A percentile compares a stretch with the other conserved stretches of the same genome.
These are phyloP conservation scores for Drosophila prolongata DNA, from an alignment of 2,888 invertebrate species.

Conservation along the genomic window DNA sequence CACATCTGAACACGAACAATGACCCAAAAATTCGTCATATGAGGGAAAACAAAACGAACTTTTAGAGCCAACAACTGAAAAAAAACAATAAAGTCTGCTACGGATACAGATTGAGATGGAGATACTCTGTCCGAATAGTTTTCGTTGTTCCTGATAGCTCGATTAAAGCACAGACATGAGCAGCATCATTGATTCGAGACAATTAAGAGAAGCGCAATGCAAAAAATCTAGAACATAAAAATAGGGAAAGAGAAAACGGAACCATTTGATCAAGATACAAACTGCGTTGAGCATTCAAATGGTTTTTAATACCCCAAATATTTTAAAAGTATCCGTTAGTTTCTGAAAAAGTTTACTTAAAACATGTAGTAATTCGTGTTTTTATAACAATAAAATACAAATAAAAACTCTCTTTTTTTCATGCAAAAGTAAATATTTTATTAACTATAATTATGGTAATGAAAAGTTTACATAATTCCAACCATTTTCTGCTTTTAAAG, in stretches of 20 bases:
- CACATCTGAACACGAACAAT: conserved; percentile 29
- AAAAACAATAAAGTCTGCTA: conserved; percentile 3
- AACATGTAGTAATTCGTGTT: too few relatives aligned
- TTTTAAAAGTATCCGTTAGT: neutral
- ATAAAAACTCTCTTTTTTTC: too few relatives aligned
- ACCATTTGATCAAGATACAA: conserved; percentile 23
- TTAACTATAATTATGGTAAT: too few relatives aligned
- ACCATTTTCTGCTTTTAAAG: too few relatives aligned
- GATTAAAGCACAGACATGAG: conserved; percentile 17
- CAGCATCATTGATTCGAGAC: conserved; percentile 42
- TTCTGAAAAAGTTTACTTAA: too few relatives aligned
- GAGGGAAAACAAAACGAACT: conserved; percentile 15
- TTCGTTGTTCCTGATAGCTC: conserved; percentile 5
- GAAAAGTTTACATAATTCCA: too few relatives aligned
- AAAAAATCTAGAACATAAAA: conserved; percentile 11
- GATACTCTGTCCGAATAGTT: conserved; percentile 1
- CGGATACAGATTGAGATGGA: conserved; percentile 15
- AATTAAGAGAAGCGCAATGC: conserved; percentile 45
- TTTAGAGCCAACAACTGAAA: conserved; percentile 11
- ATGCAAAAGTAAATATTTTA: too few relatives aligned
- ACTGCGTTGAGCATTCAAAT: conserved; percentile 27
- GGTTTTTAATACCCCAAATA: conserved; percentile 1
- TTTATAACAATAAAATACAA: too few relatives aligned
- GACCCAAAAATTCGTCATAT: conserved; percentile 34
- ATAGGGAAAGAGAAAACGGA: conserved; percentile 3